Evolutionary conservation across 2,797 vertebrate genomes (phyloP), one percentile per base, ranked within the genome.

Genomic region (Onychomys torridus): DNA sequence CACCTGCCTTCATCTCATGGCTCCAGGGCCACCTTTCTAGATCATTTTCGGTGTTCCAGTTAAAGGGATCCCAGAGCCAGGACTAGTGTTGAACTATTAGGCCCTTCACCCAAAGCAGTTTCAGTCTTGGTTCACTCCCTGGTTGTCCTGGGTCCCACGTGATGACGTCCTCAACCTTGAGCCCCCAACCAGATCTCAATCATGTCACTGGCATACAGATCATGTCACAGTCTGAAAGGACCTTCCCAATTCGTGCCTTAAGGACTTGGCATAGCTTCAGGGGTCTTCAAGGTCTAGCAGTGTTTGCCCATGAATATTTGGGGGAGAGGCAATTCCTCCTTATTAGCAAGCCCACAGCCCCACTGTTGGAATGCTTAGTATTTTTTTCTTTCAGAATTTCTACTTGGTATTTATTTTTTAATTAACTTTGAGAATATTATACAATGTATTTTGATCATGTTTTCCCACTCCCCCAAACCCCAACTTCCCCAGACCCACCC

Each of bases 1-100:
- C 23, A 75, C 59, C 67, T 61, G 71, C 40, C 90, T 91, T 93
- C 78, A n/a, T 69, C 89, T 94, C 71, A 34, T 11, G 83, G 55
- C n/a, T 91, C 81, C 59, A 25, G 76, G 79, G 37, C 1, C 9
- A 90, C 67, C 25, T 29, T 1, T 67, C 49, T 69, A 88, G 57
- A 75, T 81, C 43, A 65, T 16, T 92, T 43, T 93, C 61, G 29
- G 49, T n/a, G 61, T 5, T 67, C 19, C 0, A 1, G 29, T 73
- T 37, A 69, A 21, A 76, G 81, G 78, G 67, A 89, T 17, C n/a
- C 55, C 23, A 79, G 13, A 75, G 49, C 85, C 16, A 29, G 25
- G 4, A 2, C 3, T 19, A 34, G 6, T 6, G n/a, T 29, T 75
- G 76, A 87, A 37, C 29, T 55, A 73, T 71, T 85, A 5, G 75